Percentiles rank a stretch among this genome's conserved stretches.
These are phyloP conservation scores for Montipora capitata DNA, from an alignment of 92 coral and sea anemone species.

Conservation along the genomic window DNA sequence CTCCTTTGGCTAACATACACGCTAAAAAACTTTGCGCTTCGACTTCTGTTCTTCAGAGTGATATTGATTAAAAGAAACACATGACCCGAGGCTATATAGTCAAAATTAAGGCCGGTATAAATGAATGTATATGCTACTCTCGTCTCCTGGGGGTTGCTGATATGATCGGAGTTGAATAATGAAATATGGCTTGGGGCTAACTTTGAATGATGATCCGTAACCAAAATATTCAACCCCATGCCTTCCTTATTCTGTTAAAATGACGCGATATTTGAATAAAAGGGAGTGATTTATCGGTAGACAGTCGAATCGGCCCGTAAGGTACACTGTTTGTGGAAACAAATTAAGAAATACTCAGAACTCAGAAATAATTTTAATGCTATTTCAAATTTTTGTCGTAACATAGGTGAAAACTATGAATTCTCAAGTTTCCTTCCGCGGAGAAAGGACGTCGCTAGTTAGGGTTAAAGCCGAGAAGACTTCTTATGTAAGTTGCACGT, in stretches of 20 bases:
- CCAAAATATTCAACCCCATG: not conserved
- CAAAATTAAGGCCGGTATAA: not conserved
- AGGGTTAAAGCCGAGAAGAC: conserved; percentile 16
- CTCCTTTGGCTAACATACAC: not conserved
- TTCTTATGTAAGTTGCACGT: not conserved
- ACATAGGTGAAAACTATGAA: not conserved
- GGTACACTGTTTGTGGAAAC: not conserved
- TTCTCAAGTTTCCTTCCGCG: conserved; percentile 6
- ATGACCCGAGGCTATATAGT: conserved; percentile 40
- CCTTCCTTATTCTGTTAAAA: not conserved
- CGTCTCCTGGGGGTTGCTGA: conserved; percentile 56
- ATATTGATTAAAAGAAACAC: not conserved
- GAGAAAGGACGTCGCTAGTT: not conserved
- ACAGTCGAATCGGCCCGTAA: conserved; percentile 12
- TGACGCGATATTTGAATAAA: conserved; percentile 30
- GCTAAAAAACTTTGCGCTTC: not conserved
- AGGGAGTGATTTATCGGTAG: conserved; percentile 20
- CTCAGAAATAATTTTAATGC: not conserved
- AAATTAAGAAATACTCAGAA: not conserved
- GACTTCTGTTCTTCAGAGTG: not conserved
- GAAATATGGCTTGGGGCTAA: conserved; percentile 34
- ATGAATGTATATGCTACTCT: not conserved
- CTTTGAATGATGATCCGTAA: conserved; percentile 28
- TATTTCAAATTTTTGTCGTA: not conserved
- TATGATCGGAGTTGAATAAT: not conserved